Conservation (phyloP, 2,113 vertebrate species). For the Sakesphorus luctuosus region DNA sequence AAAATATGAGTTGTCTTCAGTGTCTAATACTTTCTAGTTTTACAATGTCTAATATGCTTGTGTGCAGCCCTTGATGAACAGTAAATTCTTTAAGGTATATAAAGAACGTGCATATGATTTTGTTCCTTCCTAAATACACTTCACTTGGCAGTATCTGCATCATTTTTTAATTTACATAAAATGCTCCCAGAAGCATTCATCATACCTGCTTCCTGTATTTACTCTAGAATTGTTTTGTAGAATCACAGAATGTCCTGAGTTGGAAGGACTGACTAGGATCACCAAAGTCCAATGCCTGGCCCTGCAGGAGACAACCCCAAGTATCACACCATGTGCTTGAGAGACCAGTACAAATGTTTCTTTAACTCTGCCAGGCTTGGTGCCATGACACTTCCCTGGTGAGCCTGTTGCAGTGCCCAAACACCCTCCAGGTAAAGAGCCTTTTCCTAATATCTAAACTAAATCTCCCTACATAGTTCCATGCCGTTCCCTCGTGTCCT, state of each 20-base stretch:
- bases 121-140: not conserved
- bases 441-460: not conserved
- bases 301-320: not conserved
- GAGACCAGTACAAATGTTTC: not conserved
- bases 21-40: not conserved
- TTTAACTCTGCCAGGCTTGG: not conserved
- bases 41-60: not conserved
- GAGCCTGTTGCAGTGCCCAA: not conserved
- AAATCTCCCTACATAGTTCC: not conserved
- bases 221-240: not conserved
- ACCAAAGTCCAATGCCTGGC: not conserved
- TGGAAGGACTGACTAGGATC: not conserved
- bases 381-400: too few species aligned
- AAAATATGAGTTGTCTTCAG: not conserved
- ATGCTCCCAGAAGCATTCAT: rapidly evolving
- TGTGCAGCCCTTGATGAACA: not conserved
- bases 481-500: not conserved
- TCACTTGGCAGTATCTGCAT: not conserved
- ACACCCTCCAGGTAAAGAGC: not conserved
- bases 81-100: not conserved
- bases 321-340: not conserved
- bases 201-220: not conserved
- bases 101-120: not conserved
- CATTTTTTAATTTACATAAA: not conserved
- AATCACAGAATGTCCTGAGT: not conserved